These are phyloP conservation scores for Gallinago nigripennis DNA, from an alignment of 2,797 vertebrate genomes.

Conservation along the genomic window DNA sequence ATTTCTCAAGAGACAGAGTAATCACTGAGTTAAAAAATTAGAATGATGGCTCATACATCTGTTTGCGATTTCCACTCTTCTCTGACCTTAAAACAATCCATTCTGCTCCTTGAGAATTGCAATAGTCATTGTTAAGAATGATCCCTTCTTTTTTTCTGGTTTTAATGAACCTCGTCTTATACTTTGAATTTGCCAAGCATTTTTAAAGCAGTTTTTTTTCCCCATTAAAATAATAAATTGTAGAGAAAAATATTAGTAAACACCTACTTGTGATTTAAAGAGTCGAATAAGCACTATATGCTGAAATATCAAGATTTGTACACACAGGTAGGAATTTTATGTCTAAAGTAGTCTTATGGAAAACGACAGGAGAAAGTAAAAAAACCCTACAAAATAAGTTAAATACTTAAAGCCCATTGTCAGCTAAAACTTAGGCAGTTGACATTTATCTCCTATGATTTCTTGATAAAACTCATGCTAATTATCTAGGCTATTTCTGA, in stretches of 20 bases:
- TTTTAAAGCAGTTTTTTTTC: rapidly evolving
- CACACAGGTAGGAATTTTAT: neutral
- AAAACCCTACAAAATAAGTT: neutral
- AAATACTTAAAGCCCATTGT: neutral
- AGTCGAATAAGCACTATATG: neutral
- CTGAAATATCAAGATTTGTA: neutral
- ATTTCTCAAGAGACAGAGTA: neutral
- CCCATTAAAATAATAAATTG: neutral
- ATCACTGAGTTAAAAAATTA: constrained; percentile 1
- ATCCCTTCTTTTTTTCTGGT: neutral
- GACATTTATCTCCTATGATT: neutral
- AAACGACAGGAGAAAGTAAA: neutral
- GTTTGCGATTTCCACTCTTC: neutral
- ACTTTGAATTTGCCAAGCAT: neutral
- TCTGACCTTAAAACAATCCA: neutral
- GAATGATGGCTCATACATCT: neutral
- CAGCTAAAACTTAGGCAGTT: neutral
- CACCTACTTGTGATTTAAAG: neutral
- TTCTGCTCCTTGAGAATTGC: neutral
- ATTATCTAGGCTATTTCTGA: neutral
- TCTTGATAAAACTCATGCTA: neutral
- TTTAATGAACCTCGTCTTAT: neutral
- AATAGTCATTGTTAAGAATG: neutral
- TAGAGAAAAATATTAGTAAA: neutral
- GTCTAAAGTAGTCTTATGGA: neutral